Conservation (phyloP, 2,888 invertebrate species). For the Lycophotia porphyrea region DNA sequence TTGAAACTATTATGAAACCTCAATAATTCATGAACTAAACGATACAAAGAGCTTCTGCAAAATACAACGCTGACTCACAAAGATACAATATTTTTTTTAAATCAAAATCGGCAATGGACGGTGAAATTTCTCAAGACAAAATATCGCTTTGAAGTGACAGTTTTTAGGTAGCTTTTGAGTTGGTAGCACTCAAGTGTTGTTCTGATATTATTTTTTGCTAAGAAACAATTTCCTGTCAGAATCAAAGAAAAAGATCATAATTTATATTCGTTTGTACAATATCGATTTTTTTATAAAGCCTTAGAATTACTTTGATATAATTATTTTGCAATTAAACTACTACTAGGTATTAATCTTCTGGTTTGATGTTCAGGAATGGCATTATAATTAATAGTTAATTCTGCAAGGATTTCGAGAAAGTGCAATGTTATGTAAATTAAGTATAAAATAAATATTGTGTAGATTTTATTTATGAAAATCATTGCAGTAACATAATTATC, state of each 20-base stretch:
- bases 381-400: not conserved
- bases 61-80: conserved; percentile 32
- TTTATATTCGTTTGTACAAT: conserved; percentile 71
- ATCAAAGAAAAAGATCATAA: conserved; percentile 67
- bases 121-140: not conserved
- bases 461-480: not conserved
- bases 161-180: conserved; percentile 57
- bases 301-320: conserved; percentile 36
- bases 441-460: not conserved
- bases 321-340: conserved; percentile 37
- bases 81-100: conserved; percentile 5
- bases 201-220: conserved; percentile 76
- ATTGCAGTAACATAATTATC: not conserved
- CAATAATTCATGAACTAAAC: accelerated
- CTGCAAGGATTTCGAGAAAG: not conserved
- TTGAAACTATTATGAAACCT: conserved; percentile 27
- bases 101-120: conserved; percentile 27
- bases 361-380: not conserved
- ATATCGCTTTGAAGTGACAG: not conserved
- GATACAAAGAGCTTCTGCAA: accelerated
- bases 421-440: not conserved
- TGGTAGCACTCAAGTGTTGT: conserved; percentile 77
- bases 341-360: not conserved
- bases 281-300: conserved; percentile 69
- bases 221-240: conserved; percentile 82